Evolutionary conservation across 2,113 vertebrate species (phyloP).

Genomic region (Phalacrocorax carbo): DNA sequence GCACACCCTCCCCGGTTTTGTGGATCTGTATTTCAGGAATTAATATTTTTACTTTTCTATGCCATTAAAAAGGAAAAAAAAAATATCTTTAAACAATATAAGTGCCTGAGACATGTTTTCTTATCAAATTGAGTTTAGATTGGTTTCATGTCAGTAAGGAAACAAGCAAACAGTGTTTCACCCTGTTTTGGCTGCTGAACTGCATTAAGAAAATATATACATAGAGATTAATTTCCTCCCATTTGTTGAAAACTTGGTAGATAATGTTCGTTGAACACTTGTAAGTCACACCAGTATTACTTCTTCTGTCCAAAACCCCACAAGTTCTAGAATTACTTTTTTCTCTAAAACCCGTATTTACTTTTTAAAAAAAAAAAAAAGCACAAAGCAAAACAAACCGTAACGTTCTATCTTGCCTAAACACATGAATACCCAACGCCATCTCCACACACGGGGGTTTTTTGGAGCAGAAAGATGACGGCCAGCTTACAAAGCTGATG

Average conservation of each 20-base stretch:
- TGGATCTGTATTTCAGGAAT: neutral
- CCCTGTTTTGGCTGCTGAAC: neutral
- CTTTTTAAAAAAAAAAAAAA: neutral
- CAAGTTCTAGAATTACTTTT: neutral
- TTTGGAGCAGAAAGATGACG: neutral
- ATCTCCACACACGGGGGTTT: neutral
- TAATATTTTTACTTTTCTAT: neutral
- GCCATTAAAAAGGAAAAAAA: neutral
- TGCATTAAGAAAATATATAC: neutral
- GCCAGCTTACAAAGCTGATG: neutral
- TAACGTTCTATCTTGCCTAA: neutral
- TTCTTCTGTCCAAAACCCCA: neutral
- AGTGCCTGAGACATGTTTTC: neutral
- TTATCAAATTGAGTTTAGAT: neutral
- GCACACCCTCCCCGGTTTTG: rapidly evolving
- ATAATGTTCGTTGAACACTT: neutral
- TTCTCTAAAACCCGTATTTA: neutral
- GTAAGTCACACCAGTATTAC: neutral
- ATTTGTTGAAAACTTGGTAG: neutral
- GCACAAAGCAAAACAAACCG: neutral
- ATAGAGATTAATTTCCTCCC: neutral
- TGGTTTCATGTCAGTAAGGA: neutral
- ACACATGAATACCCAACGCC: neutral
- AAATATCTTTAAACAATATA: neutral
- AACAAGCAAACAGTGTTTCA: conserved; percentile 7